phyloP scores from a whole-genome alignment of 2,113 vertebrate genomes.

The Columbina picui region DNA sequence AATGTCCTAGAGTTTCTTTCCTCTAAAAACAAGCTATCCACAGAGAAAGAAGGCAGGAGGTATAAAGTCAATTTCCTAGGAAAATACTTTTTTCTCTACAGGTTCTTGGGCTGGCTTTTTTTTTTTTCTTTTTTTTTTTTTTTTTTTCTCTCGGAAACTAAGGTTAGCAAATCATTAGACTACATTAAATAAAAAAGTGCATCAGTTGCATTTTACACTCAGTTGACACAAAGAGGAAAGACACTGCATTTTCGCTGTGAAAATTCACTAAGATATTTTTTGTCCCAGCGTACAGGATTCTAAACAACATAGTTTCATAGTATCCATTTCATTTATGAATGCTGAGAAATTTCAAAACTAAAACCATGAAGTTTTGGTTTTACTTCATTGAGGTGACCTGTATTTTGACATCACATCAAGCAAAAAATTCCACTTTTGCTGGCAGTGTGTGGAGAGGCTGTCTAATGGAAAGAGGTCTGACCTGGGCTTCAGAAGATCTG shows the following conservation, averaged over 20 bases:
- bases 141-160: neutral
- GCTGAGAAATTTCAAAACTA: neutral
- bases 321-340: neutral
- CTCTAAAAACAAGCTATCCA: neutral
- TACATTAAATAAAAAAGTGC: neutral
- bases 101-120: neutral
- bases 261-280: neutral
- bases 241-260: neutral
- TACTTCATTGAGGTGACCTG: neutral
- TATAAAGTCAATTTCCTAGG: neutral
- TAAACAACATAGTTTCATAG: neutral
- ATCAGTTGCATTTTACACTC: neutral
- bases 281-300: neutral
- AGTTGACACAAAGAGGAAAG: neutral
- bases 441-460: neutral
- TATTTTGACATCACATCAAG: conserved; percentile 10
- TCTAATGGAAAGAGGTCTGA: conserved; percentile 2
- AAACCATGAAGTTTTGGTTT: neutral
- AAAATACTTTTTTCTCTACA: neutral
- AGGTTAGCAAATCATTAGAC: neutral
- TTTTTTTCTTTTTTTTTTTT: neutral
- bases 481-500: neutral
- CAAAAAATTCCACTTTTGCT: neutral
- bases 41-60: neutral
- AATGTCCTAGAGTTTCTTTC: neutral